Conservation (phyloP, 2,797 vertebrate genomes). For the Graptemys geographica region DNA sequence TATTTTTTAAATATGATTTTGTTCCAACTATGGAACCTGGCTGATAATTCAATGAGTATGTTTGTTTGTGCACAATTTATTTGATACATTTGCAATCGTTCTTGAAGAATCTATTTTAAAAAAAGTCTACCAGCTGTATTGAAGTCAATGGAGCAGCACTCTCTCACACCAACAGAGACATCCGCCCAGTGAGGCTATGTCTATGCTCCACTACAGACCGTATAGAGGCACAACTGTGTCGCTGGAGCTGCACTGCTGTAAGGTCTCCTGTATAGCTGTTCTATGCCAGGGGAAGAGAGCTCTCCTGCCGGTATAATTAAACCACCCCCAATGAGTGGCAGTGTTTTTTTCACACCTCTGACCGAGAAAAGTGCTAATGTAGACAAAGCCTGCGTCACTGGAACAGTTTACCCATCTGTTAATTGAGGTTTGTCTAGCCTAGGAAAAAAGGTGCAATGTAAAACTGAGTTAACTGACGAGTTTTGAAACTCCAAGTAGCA, state of each 20-base stretch:
- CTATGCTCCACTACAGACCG: no score
- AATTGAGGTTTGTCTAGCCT: neutral
- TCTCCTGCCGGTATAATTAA: no score
- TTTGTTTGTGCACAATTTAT: slow-evolving; percentile 32
- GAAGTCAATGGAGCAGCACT: slow-evolving; percentile 8
- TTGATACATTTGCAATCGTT: neutral
- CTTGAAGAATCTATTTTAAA: slow-evolving; percentile 22
- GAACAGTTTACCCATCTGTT: neutral
- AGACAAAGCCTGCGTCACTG: neutral
- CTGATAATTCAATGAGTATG: slow-evolving; percentile 45
- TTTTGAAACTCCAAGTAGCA: neutral
- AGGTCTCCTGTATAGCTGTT: no score
- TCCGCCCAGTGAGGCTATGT: neutral
- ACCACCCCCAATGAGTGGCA: no score
- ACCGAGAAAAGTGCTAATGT: no score
- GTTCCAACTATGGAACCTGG: neutral
- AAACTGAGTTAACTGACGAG: slow-evolving; percentile 4
- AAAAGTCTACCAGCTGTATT: slow-evolving; percentile 17
- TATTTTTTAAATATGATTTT: neutral
- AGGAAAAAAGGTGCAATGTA: neutral
- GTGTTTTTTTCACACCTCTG: no score
- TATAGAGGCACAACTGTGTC: no score
- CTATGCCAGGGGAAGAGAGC: no score
- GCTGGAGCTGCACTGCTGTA: no score
- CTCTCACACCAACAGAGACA: neutral